These are phyloP conservation scores for Nautilus pompilius DNA, from an alignment of 1,140 invertebrate species.

Conservation along the genomic window DNA sequence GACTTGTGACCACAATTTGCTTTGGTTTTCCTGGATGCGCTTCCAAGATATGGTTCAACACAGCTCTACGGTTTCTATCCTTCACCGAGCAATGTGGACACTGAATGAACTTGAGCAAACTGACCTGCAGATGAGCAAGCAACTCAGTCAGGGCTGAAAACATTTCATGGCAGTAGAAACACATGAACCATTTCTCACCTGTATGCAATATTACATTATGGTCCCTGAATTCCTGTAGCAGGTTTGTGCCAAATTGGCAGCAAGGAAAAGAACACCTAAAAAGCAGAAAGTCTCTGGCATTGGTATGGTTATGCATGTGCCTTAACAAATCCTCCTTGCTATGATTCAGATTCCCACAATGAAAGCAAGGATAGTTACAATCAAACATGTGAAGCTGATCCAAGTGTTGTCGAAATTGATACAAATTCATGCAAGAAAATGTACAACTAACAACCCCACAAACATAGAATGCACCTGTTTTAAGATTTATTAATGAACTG, in stretches of 20 bases:
- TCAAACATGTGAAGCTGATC: slow-evolving; percentile 20
- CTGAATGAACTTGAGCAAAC: slow-evolving; percentile 33
- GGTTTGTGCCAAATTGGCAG: slow-evolving; percentile 32
- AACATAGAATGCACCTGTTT: too few relatives aligned
- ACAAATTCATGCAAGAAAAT: slow-evolving; percentile 27
- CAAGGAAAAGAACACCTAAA: slow-evolving; percentile 26
- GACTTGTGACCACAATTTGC: slow-evolving; percentile 36
- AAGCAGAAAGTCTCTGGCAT: slow-evolving; percentile 16
- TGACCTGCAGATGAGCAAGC: slow-evolving; percentile 28
- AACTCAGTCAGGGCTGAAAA: slow-evolving; percentile 18
- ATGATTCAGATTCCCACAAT: slow-evolving; percentile 31
- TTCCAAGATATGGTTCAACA: slow-evolving; percentile 30
- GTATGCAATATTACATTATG: slow-evolving; percentile 29
- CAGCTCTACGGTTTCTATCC: slow-evolving; percentile 25
- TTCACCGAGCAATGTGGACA: slow-evolving; percentile 38
- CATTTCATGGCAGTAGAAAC: slow-evolving; percentile 26
- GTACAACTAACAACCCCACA: slow-evolving; percentile 32
- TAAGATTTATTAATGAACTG: too few relatives aligned
- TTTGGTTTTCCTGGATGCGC: slow-evolving; percentile 36
- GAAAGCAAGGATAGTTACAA: slow-evolving; percentile 25
- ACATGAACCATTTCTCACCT: slow-evolving; percentile 15
- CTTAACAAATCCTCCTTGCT: slow-evolving; percentile 29
- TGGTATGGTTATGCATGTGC: slow-evolving; percentile 32
- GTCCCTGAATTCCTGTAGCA: slow-evolving; percentile 26
- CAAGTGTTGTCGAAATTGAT: slow-evolving; percentile 29